These are phyloP conservation scores for Pycnonotus jocosus DNA, from an alignment of 2,113 vertebrate genomes.

Conservation along the genomic window DNA sequence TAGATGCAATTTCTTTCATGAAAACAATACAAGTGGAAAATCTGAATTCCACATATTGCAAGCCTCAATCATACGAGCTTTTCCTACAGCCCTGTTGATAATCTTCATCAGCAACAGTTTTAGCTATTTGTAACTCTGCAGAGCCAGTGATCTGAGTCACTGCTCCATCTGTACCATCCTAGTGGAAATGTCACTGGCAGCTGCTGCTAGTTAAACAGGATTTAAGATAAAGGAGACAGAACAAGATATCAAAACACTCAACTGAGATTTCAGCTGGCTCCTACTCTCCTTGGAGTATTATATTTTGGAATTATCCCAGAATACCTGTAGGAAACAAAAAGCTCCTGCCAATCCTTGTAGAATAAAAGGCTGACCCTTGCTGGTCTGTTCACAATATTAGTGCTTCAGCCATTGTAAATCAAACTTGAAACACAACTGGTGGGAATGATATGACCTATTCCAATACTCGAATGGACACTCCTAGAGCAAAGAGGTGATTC, in stretches of 20 bases:
- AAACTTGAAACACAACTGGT: background rate
- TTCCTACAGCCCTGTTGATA: background rate
- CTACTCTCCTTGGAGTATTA: background rate
- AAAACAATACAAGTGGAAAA: background rate
- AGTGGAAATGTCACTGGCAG: slow-evolving; percentile 46
- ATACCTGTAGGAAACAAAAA: background rate
- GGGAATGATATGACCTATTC: background rate
- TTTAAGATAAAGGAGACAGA: slow-evolving; percentile 40
- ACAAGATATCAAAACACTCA: slow-evolving; percentile 31
- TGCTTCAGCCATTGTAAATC: background rate
- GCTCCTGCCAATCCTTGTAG: background rate
- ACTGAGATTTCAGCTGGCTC: background rate
- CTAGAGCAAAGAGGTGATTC: background rate
- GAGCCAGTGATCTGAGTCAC: slow-evolving; percentile 48
- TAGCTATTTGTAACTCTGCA: background rate
- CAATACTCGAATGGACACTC: background rate
- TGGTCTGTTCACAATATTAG: background rate
- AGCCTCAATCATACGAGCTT: background rate
- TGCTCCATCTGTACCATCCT: slow-evolving; percentile 52
- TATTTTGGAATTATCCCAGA: background rate
- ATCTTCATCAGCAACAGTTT: background rate
- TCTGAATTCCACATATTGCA: background rate
- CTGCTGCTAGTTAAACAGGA: slow-evolving; percentile 46
- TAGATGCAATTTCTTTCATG: background rate
- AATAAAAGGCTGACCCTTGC: background rate